These are phyloP conservation scores for Danio albolineatus DNA, from an alignment of 2,797 vertebrate genomes.

Conservation along the genomic window DNA sequence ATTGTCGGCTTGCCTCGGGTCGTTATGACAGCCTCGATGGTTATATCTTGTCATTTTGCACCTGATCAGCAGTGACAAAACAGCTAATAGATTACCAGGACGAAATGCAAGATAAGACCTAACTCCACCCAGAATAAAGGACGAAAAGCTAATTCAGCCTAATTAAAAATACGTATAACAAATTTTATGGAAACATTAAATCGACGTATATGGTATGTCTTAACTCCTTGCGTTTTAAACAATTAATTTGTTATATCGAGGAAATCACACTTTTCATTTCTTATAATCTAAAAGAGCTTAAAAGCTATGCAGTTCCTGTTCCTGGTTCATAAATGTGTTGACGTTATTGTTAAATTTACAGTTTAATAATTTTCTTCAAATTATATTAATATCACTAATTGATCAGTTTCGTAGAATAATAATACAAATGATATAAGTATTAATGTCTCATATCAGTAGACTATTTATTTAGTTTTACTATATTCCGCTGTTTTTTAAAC, in stretches of 20 bases:
- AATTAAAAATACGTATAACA: too few relatives aligned
- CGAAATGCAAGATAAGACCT: not conserved
- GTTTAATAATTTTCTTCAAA: not conserved
- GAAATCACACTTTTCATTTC: not conserved
- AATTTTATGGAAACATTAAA: not conserved
- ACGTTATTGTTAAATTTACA: too few relatives aligned
- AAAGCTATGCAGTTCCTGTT: not conserved
- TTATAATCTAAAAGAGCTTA: not conserved
- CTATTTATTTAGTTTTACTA: not conserved
- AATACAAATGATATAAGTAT: not conserved
- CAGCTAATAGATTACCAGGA: slow-evolving; percentile 18
- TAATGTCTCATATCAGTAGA: not conserved
- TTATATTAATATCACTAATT: not conserved
- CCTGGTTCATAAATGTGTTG: too few relatives aligned
- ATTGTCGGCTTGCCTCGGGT: slow-evolving; percentile 41
- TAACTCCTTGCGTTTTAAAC: not conserved
- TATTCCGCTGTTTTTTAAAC: not conserved
- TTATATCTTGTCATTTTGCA: slow-evolving; percentile 35
- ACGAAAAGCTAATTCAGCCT: not conserved
- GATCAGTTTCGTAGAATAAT: not conserved
- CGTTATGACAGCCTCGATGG: slow-evolving; percentile 50
- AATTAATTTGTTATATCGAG: not conserved
- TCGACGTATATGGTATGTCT: not conserved
- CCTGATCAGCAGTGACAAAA: slow-evolving; percentile 51
- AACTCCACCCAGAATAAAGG: not conserved